Conservation (phyloP, 2,888 invertebrate genomes). For the Lasioglossum lativentre region DNA sequence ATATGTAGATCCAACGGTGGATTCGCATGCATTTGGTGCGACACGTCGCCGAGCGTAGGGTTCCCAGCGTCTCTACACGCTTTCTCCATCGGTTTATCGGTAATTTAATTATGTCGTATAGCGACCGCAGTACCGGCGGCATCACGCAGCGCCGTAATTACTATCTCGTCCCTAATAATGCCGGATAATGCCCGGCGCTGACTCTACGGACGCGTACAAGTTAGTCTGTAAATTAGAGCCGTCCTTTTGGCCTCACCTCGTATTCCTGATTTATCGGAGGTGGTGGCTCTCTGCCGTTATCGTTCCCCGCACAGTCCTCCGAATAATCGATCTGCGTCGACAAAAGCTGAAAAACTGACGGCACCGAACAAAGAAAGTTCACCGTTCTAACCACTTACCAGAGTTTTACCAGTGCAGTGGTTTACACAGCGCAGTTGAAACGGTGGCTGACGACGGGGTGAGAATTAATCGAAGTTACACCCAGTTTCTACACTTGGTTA, state of each 20-base stretch:
- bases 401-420: not conserved
- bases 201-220: slow-evolving; percentile 59
- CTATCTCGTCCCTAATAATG: slow-evolving; percentile 64
- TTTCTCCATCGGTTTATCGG: slow-evolving; percentile 66
- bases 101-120: slow-evolving; percentile 68
- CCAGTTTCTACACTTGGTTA: not conserved
- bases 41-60: slow-evolving; percentile 12
- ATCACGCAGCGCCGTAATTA: slow-evolving; percentile 63
- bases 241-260: slow-evolving; percentile 62
- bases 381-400: rapidly evolving
- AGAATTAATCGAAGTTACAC: not conserved
- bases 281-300: slow-evolving; percentile 53
- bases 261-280: slow-evolving; percentile 61
- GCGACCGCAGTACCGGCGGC: slow-evolving; percentile 47
- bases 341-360: not conserved
- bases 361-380: not conserved
- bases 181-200: slow-evolving; percentile 58
- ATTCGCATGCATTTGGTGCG: slow-evolving; percentile 25
- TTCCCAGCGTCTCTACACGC: slow-evolving; percentile 43
- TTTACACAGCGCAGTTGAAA: not conserved
- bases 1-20: slow-evolving; percentile 28
- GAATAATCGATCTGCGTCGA: not conserved
- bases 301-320: slow-evolving; percentile 24
- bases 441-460: not conserved
- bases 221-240: slow-evolving; percentile 64